Conservation (phyloP, 2,888 invertebrate species). For the Latrodectus hesperus region DNA sequence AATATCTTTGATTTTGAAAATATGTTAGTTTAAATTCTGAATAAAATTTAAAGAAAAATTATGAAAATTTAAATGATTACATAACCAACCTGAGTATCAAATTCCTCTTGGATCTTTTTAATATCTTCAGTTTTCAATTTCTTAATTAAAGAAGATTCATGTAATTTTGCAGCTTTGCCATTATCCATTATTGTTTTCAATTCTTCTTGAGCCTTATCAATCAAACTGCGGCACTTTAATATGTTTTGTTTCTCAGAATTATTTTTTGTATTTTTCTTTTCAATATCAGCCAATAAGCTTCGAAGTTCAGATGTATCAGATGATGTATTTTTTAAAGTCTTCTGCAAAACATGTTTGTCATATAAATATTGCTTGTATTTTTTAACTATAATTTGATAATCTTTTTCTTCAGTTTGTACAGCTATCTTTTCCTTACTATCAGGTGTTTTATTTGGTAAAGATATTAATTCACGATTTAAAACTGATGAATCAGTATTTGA, state of each 20-base stretch:
- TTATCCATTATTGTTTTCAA: conserved; percentile 12
- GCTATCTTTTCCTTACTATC: not conserved
- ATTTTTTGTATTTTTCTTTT: not conserved
- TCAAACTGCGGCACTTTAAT: not conserved
- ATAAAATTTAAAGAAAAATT: not conserved
- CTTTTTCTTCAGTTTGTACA: not conserved
- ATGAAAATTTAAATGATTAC: not conserved
- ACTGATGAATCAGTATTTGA: no score
- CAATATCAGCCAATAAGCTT: not conserved
- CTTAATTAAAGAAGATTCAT: not conserved
- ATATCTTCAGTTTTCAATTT: not conserved
- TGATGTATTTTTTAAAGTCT: conserved; percentile 20
- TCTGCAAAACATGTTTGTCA: conserved; percentile 5
- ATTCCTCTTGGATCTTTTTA: conserved; percentile 9
- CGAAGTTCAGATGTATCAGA: not conserved
- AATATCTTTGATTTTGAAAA: no score
- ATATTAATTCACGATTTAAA: no score
- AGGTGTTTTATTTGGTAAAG: no score
- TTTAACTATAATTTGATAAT: not conserved
- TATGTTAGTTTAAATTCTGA: not conserved
- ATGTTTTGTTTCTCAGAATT: not conserved
- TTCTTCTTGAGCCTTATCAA: conserved; percentile 18
- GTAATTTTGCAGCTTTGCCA: not conserved
- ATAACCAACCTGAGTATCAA: not conserved
- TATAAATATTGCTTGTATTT: conserved; percentile 5